phyloP scores from a whole-genome alignment of 2,888 invertebrate genomes.

The Notodromas monacha region DNA sequence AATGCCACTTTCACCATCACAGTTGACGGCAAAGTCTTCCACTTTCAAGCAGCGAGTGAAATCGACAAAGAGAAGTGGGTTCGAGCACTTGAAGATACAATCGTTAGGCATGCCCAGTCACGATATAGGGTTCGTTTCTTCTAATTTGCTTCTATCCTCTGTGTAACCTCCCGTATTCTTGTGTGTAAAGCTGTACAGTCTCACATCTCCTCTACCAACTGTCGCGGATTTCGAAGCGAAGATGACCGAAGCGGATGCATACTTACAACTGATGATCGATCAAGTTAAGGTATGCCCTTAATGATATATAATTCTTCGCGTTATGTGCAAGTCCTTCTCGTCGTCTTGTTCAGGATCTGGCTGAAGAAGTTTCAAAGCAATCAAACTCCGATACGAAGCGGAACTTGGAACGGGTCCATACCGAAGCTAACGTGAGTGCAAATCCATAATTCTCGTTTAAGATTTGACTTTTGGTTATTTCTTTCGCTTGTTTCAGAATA shows the following conservation, averaged over 20 bases:
- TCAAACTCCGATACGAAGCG: too few relatives aligned
- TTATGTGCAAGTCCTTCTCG: too few relatives aligned
- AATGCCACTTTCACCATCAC: constrained; percentile 89
- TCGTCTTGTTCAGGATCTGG: too few relatives aligned
- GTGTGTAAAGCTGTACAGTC: too few relatives aligned
- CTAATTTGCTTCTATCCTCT: constrained; percentile 5
- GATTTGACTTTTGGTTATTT: not conserved
- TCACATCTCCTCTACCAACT: constrained; percentile 24
- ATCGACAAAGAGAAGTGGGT: constrained; percentile 91
- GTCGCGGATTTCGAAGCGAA: constrained; percentile 48
- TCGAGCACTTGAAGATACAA: constrained; percentile 69
- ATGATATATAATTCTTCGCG: not conserved
- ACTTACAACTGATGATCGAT: constrained; percentile 75
- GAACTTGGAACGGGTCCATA: too few relatives aligned
- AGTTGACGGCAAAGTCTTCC: constrained; percentile 94
- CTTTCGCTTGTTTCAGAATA: not conserved
- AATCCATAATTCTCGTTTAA: too few relatives aligned
- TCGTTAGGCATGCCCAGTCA: constrained; percentile 34
- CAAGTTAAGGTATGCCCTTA: constrained; percentile 29
- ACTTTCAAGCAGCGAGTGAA: constrained; percentile 69
- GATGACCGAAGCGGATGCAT: constrained; percentile 76
- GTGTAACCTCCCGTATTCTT: too few relatives aligned
- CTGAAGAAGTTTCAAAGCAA: too few relatives aligned
- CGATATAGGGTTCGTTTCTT: constrained; percentile 10
- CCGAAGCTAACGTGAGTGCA: too few relatives aligned